phyloP scores from a whole-genome alignment of 2,888 invertebrate genomes.

The Mycalesis mineus region DNA sequence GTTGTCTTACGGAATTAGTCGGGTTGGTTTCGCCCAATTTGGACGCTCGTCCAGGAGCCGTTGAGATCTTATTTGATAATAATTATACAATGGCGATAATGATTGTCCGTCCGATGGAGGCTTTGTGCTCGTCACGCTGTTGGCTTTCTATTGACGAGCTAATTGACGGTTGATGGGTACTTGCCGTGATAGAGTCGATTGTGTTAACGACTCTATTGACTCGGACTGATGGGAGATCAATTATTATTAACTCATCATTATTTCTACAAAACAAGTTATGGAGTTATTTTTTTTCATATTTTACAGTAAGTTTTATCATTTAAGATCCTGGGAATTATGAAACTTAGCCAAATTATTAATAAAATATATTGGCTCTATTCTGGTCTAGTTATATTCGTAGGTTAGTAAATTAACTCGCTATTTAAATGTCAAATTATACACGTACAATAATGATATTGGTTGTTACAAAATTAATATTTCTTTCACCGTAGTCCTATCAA shows the following conservation, averaged over 20 bases:
- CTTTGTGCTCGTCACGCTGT: conserved; percentile 49
- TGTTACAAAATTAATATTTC: too few relatives aligned
- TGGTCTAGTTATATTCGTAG: too few relatives aligned
- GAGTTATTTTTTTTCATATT: not conserved
- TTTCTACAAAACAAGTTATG: too few relatives aligned
- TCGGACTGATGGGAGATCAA: not conserved
- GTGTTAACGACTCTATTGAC: conserved; percentile 4
- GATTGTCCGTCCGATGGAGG: conserved; percentile 33
- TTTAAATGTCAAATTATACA: too few relatives aligned
- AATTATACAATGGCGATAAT: conserved; percentile 24
- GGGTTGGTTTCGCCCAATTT: conserved; percentile 47
- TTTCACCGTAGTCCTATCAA: too few relatives aligned
- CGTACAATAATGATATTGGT: too few relatives aligned
- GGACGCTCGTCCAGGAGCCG: conserved; percentile 43
- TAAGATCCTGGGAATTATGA: too few relatives aligned
- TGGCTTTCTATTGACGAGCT: conserved; percentile 29
- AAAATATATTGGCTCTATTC: too few relatives aligned
- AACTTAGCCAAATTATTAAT: too few relatives aligned
- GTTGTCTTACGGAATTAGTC: conserved; percentile 69
- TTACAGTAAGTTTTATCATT: not conserved
- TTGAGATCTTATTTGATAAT: conserved; percentile 58
- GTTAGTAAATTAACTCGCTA: too few relatives aligned
- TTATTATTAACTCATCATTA: too few relatives aligned
- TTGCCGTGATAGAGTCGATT: not conserved
- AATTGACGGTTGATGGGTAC: conserved; percentile 15